Percentiles rank a stretch among this genome's conserved stretches.
phyloP scores from a whole-genome alignment of 2,113 vertebrate genomes.

The Brachyhypopomus gauderio region DNA sequence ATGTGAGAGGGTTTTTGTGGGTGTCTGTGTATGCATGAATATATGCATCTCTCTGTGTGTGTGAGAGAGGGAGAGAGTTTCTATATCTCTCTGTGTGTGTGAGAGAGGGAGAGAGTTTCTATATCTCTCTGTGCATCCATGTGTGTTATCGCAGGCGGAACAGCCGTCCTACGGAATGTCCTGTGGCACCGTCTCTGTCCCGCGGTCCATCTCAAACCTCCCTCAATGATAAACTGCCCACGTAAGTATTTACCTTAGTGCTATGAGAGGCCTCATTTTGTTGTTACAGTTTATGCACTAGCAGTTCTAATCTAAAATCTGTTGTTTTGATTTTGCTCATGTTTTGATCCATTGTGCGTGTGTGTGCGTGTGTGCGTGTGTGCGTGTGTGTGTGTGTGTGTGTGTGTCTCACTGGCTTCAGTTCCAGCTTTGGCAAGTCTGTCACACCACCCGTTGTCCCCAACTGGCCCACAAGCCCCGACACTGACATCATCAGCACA shows the following conservation, averaged over 20 bases:
- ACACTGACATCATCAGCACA: constrained; percentile 61
- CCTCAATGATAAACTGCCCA: constrained; percentile 51
- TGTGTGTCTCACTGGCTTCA: constrained; percentile 21
- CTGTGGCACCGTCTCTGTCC: constrained; percentile 62
- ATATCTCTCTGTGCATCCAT: not conserved
- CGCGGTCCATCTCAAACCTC: constrained; percentile 47
- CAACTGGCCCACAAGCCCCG: constrained; percentile 43
- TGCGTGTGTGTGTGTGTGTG: not conserved
- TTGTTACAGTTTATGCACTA: too few relatives aligned
- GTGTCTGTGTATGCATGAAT: not conserved
- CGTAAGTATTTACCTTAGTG: constrained; percentile 30
- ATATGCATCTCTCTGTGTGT: not conserved
- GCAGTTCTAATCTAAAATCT: too few relatives aligned
- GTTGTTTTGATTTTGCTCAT: not conserved
- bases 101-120: not conserved
- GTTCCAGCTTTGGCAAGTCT: constrained; percentile 72
- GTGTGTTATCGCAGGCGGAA: constrained; percentile 54
- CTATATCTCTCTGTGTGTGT: not conserved
- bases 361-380: not conserved
- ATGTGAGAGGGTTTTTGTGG: too few relatives aligned
- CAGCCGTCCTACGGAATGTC: constrained; percentile 65
- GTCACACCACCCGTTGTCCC: constrained; percentile 69
- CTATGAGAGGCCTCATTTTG: too few relatives aligned
- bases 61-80: not conserved
- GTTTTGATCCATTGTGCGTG: too few relatives aligned